Evolutionary conservation across 2,797 vertebrate species (phyloP).

Genomic region (Atherinosoma microstoma): DNA sequence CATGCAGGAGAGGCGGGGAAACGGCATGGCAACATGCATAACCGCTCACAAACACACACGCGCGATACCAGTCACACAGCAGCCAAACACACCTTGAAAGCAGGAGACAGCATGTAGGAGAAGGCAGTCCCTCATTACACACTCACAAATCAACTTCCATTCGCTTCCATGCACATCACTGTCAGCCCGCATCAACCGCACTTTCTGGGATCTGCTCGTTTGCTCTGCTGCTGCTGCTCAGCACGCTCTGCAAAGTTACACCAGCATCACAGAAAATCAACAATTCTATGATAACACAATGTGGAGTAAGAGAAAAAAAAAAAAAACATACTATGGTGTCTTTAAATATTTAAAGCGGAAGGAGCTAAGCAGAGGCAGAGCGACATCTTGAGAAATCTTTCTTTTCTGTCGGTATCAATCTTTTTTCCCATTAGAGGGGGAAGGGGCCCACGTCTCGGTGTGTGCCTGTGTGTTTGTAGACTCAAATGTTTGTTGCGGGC

Average conservation of each 20-base stretch:
- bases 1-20: constrained; percentile 70
- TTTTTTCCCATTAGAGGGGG: constrained; percentile 70
- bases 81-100: constrained; percentile 63
- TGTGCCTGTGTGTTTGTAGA: constrained; percentile 28
- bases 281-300: constrained; percentile 53
- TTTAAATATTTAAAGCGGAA: constrained; percentile 78
- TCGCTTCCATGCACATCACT: constrained; percentile 50
- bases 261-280: constrained; percentile 50
- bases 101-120: constrained; percentile 38
- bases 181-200: constrained; percentile 52
- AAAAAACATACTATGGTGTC: constrained; percentile 36
- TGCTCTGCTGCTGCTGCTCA: constrained; percentile 21
- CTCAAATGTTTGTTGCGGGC: constrained; percentile 48
- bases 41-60: constrained; percentile 59
- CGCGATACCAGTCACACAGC: constrained; percentile 33
- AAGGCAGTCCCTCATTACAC: constrained; percentile 39
- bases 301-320: constrained; percentile 29
- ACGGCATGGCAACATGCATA: constrained; percentile 79
- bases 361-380: constrained; percentile 59
- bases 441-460: constrained; percentile 51
- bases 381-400: constrained; percentile 72
- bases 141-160: constrained; percentile 65
- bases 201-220: constrained; percentile 26
- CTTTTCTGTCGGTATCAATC: constrained; percentile 74
- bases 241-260: constrained; percentile 32